Percentiles rank a stretch among this genome's conserved stretches.
phyloP scores from a whole-genome alignment of 2,797 vertebrate genomes.

The Gobionotothen gibberifrons region DNA sequence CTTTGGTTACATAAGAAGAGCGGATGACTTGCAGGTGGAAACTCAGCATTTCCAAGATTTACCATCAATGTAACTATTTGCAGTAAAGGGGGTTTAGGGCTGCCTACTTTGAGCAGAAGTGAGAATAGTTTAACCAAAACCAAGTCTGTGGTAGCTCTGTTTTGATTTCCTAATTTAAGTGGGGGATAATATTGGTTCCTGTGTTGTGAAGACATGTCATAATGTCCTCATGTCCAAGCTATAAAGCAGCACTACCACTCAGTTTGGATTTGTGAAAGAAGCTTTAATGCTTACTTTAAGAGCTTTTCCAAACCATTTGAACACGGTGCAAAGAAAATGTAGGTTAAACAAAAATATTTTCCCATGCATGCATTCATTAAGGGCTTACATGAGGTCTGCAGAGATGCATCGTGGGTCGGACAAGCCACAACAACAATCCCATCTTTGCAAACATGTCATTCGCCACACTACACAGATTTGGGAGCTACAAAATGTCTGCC shows the following conservation, averaged over 20 bases:
- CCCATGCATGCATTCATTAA: constrained; percentile 42
- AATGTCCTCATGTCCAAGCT: background rate
- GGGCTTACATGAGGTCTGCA: constrained; percentile 42
- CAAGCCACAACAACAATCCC: constrained; percentile 52
- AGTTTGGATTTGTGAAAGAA: constrained; percentile 14
- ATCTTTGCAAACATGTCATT: constrained; percentile 26
- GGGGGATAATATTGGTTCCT: background rate
- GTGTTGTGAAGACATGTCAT: background rate
- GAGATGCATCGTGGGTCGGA: constrained; percentile 11
- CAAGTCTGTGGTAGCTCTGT: background rate
- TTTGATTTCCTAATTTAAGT: background rate
- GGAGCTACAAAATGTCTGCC: constrained; percentile 36
- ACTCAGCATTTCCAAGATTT: constrained; percentile 1
- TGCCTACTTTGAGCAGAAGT: background rate
- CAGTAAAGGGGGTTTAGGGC: constrained; percentile 1
- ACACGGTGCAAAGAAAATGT: constrained; percentile 17
- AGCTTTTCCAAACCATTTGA: constrained; percentile 10
- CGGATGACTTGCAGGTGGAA: constrained; percentile 22
- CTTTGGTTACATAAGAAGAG: constrained; percentile 21
- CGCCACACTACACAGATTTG: constrained; percentile 5
- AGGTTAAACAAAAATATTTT: constrained; percentile 31
- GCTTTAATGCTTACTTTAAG: background rate
- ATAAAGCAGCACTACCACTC: background rate
- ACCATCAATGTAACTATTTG: constrained; percentile 17
- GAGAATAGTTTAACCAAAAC: constrained; percentile 14